Evolutionary conservation across 2,888 invertebrate species (phyloP).

Genomic region (Sylvicola cinctus): DNA sequence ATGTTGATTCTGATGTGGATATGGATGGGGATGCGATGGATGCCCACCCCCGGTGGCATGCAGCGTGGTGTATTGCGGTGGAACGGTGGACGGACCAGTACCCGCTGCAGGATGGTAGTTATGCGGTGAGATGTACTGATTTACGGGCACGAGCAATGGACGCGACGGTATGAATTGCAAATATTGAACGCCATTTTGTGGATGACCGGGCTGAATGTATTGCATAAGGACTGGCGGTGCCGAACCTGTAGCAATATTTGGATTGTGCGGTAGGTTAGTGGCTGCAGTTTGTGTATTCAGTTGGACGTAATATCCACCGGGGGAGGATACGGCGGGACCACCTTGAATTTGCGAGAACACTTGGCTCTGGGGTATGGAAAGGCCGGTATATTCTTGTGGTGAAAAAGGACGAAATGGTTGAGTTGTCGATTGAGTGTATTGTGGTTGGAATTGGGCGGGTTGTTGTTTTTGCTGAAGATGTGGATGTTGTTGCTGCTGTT

Average conservation of each 20-base stretch:
- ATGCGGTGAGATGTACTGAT: slow-evolving; percentile 13
- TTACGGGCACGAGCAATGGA: slow-evolving; percentile 22
- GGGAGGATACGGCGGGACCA: too few relatives aligned
- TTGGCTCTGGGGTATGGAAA: too few relatives aligned
- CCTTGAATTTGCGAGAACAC: too few relatives aligned
- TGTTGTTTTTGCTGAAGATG: not conserved
- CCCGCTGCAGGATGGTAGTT: slow-evolving; percentile 6
- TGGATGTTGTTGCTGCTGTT: not conserved
- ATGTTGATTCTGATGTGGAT: slow-evolving; percentile 5
- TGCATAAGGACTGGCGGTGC: slow-evolving; percentile 22
- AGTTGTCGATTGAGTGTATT: too few relatives aligned
- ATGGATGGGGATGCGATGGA: not conserved
- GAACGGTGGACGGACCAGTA: not conserved
- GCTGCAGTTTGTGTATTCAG: too few relatives aligned
- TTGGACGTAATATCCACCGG: too few relatives aligned
- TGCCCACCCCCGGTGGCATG: not conserved
- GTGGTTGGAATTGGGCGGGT: slow-evolving; percentile 2
- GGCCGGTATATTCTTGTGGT: too few relatives aligned
- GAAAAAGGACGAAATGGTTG: too few relatives aligned
- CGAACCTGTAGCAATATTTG: slow-evolving; percentile 4
- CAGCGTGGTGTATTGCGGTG: not conserved
- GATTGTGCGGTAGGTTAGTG: too few relatives aligned
- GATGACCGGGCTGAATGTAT: slow-evolving; percentile 17
- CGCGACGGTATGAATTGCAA: slow-evolving; percentile 22
- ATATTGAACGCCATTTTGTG: slow-evolving; percentile 19